Evolutionary conservation across 1,140 invertebrate species (phyloP), one percentile per base, ranked within the genome.

Genomic region (Sinella curviseta): DNA sequence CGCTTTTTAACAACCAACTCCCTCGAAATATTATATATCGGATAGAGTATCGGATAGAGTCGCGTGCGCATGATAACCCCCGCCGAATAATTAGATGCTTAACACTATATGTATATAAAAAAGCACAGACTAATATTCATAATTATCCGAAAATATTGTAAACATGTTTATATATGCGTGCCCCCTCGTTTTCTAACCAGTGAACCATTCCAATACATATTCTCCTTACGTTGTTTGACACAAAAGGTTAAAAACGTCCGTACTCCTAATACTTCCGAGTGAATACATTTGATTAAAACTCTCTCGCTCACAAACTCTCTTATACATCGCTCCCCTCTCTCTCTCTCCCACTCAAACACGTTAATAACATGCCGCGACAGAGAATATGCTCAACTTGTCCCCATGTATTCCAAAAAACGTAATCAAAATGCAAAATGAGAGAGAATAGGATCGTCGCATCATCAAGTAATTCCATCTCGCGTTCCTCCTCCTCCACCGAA

Each of bases 251-350:
- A 60, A 60, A 60, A 60, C 57, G 39, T 48, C 57, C 57, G 57
- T 60, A n/a, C n/a, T n/a, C n/a, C n/a, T n/a, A 60, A 60, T 60
- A 60, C 65, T 70, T 70, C 65, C 65, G 65, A 70, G 28, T n/a
- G 65, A 70, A 30, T 70, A 31, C 65, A 70, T 70, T 70, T 70
- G 65, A 70, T 70, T 70, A 70, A 70, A 70, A 70, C 8, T 4
- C 24, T 17, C 57, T 14, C 14, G 57, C 4, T 17, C 57, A n/a
- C 57, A n/a, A 16, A n/a, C 26, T 65, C 65, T 70, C 65, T 70
- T 26, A 4, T 26, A 17, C 55, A 17, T 26, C 65, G 24, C n/a
- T 24, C 30, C 31, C 65, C 1, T 70, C 65, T 30, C 31, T 30
- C 12, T 70, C 65, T 70, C 31, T 30, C 31, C 55, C 55, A 60